Evolutionary conservation across 2,113 vertebrate species (phyloP), one percentile per base, ranked within the genome.

Genomic region (Centropus bengalensis): DNA sequence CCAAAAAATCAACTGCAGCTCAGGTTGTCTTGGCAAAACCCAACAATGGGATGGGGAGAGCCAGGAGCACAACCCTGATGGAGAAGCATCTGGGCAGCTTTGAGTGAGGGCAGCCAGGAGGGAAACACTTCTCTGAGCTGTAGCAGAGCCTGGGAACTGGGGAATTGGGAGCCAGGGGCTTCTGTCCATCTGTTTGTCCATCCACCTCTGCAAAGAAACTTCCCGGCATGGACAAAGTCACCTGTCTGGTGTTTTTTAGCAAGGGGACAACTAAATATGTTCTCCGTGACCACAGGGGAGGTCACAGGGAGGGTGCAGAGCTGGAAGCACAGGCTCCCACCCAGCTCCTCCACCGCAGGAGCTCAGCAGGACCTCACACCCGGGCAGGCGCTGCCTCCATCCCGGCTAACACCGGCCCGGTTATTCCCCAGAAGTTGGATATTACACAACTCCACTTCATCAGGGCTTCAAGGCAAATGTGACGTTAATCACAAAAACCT

Each of bases 401-500:
- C 49, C 56, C 6, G 21, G 8, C 86, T 28, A 12, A 24, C 87
- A 14, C 8, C 9, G 0, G 73, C 82, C 82, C 92, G 17, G 54
- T 83, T 76, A 44, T 60, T 38, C 86, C 95, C 91, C 75, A 49
- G 14, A 76, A 93, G 76, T 36, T 52, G 4, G 44, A 80, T 42
- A 23, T 60, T 92, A 40, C 86, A 80, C 91, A 91, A 88, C 84
- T 80, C 91, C 59, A 33, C 97, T 97, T 95, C 93, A 40, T 96
- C 73, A 94, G 90, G 63, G 96, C 97, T 96, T 89, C 94, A 58
- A 97, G 96, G 95, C 93, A 58, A 89, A 82, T 24, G 93, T 81
- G 95, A 81, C 64, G 83, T 84, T 97, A 96, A 96, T 97, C 97
- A 93, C 24, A 23, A 95, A 78, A 97, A 97, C 96, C 97, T 97